Evolutionary conservation across 2,797 vertebrate genomes (phyloP).

Genomic region (Melanitta fusca): DNA sequence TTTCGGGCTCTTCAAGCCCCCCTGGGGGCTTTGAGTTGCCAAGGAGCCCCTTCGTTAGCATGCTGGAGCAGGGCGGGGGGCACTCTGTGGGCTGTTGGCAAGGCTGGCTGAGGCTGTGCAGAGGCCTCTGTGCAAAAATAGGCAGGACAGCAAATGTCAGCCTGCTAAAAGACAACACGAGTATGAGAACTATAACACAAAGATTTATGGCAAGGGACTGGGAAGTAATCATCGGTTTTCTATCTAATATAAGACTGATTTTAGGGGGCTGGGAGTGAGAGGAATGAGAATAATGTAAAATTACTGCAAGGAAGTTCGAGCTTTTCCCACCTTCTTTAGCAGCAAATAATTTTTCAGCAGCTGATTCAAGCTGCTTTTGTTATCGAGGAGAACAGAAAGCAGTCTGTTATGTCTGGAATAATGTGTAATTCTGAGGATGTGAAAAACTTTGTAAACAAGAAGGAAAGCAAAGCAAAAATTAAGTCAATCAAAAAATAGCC

Average conservation of each 20-base stretch:
- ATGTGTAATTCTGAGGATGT: background rate
- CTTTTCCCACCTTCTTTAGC: background rate
- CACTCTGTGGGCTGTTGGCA: fast-evolving
- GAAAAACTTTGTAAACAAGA: background rate
- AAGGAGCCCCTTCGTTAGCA: fast-evolving
- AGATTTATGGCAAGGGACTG: fast-evolving
- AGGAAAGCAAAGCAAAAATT: background rate
- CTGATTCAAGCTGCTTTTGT: background rate
- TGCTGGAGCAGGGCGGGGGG: background rate
- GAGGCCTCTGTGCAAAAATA: background rate
- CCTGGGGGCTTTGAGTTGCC: fast-evolving
- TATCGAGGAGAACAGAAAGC: background rate
- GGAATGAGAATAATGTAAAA: too few relatives aligned
- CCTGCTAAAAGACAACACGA: fast-evolving
- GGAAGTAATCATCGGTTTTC: fast-evolving
- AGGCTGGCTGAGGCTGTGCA: background rate
- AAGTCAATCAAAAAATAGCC: slow-evolving; percentile 22
- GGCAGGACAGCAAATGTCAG: background rate
- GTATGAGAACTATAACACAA: background rate
- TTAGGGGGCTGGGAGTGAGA: fast-evolving
- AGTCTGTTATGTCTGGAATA: background rate
- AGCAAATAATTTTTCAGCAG: background rate
- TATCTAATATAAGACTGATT: background rate
- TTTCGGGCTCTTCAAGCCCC: background rate
- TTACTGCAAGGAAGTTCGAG: background rate